These are phyloP conservation scores for Antedon bifida DNA, from an alignment of 35 echinoderm and acorn worm genomes.

Conservation along the genomic window DNA sequence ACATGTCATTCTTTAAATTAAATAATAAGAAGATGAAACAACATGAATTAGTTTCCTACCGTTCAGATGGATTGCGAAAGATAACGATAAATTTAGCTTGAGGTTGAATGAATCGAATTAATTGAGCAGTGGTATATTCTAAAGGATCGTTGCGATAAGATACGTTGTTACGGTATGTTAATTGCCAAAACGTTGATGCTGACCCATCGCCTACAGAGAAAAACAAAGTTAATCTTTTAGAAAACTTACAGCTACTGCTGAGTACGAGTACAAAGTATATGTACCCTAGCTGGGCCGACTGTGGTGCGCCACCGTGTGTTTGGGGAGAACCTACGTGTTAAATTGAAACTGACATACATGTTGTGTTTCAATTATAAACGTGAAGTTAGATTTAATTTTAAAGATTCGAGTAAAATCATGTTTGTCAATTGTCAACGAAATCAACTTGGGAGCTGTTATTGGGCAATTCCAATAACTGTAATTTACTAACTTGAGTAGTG, in stretches of 20 bases:
- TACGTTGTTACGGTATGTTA: not conserved
- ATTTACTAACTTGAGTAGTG: too few species aligned
- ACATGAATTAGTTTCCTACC: not conserved
- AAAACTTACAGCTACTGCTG: not conserved
- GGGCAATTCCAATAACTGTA: too few species aligned
- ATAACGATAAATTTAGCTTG: not conserved
- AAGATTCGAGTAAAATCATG: too few species aligned
- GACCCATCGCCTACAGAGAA: not conserved
- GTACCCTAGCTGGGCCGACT: not conserved
- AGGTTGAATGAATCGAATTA: not conserved
- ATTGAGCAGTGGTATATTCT: not conserved
- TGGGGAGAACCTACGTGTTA: not conserved
- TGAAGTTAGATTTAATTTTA: too few species aligned
- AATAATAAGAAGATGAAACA: not conserved
- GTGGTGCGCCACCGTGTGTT: not conserved
- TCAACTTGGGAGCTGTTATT: too few species aligned
- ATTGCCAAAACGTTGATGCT: not conserved
- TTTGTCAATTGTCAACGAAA: too few species aligned
- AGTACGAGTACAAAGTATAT: too few species aligned
- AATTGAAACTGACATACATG: too few species aligned
- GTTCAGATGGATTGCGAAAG: not conserved
- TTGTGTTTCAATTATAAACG: too few species aligned
- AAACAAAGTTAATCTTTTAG: not conserved
- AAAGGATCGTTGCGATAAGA: not conserved
- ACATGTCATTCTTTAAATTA: too few species aligned